Evolutionary conservation across 2,888 invertebrate genomes (phyloP).

Genomic region (Erannis defoliaria): DNA sequence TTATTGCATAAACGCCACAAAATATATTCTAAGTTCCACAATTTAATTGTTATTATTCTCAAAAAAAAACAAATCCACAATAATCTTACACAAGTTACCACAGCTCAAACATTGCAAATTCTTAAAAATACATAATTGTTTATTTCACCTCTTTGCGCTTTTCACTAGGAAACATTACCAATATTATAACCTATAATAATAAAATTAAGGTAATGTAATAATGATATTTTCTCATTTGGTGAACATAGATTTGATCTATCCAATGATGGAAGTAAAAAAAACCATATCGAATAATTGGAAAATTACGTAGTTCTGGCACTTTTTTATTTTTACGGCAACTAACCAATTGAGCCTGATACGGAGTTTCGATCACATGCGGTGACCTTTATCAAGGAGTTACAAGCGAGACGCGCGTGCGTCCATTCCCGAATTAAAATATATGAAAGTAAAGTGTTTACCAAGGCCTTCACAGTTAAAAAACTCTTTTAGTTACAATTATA

Average conservation of each 20-base stretch:
- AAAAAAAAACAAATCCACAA: neutral
- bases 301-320: neutral
- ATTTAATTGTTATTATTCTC: constrained; percentile 8
- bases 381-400: no score
- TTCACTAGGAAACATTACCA: neutral
- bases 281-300: no score
- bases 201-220: neutral
- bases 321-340: no score
- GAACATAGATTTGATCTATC: constrained; percentile 7
- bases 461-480: neutral
- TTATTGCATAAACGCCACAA: neutral
- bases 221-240: constrained; percentile 5
- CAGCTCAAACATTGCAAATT: constrained; percentile 30
- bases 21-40: constrained; percentile 9
- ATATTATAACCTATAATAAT: constrained; percentile 1
- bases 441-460: neutral
- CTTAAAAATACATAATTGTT: constrained; percentile 1
- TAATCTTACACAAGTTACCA: constrained; percentile 26
- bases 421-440: no score
- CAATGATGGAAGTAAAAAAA: neutral
- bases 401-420: no score
- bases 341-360: no score
- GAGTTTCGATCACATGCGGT: no score
- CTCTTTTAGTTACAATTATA: neutral
- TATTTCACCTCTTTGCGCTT: constrained; percentile 9